Base-by-base conservation (phyloP, 2,888 invertebrate species). In the Aleiodes testaceus region DNA sequence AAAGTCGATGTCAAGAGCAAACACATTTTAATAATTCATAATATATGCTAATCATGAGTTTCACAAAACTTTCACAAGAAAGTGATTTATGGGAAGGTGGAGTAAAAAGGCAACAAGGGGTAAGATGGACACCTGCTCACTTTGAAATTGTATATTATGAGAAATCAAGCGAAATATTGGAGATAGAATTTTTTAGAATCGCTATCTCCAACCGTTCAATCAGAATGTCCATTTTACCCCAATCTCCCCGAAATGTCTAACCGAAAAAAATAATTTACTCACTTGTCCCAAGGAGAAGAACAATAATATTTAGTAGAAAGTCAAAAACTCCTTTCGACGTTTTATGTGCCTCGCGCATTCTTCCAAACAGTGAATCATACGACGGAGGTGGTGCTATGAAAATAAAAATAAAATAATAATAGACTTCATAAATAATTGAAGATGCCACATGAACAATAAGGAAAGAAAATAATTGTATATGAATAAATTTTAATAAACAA, bases 281-380 rank as follows among this genome's bases (percentile, higher is more conserved):
- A 92, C 92, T 88, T 82, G 92, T 92, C 73, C 92, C 91, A 73
- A 92, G 84, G 20, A 92, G 84, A 72, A 91, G 88, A 74, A 91
- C 88, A 47, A 91, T 83, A 47, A 92, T 87, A 82, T 92, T 91
- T 81, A 90, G 91, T 55, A 92, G 79, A 83, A 92, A 92, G 79
- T 92, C 91, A 18, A 91, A 82, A 73, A 91, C 85, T 61, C 91
- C 91, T 80, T 89, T 90, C 3, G 92, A 91, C 47, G 89, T 87
- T 81, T 90, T 90, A 77, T 90, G 90, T 0, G 91, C 92, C 81
- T 92, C 91, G 78, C 90, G 87, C 67, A 92, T 90, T 77, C 91
- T 87, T 14, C 92, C 92, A 85, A 91, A 92, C 20, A 92, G 82
- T 0, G 92, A 92, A 79, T 92, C 92, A 79, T 92, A 92, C 0